phyloP scores from a whole-genome alignment of 2,888 invertebrate genomes.

The Eupithecia exiguata region DNA sequence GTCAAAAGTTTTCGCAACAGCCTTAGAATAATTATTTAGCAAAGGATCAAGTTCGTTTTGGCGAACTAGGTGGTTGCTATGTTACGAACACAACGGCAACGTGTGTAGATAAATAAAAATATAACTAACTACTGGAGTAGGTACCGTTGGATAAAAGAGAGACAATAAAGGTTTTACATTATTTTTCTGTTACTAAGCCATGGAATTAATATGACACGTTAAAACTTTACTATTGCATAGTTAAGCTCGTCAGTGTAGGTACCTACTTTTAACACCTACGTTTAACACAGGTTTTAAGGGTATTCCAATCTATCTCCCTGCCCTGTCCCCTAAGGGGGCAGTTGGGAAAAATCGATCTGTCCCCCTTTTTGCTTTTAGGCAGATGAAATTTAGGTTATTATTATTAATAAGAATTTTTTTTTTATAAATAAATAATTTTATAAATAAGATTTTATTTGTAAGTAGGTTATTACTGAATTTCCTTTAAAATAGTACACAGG shows the following conservation, averaged over 20 bases:
- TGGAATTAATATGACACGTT: neutral
- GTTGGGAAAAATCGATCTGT: too few species aligned
- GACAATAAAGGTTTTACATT: neutral
- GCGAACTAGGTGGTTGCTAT: slow-evolving; percentile 26
- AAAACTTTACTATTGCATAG: neutral
- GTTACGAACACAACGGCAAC: slow-evolving; percentile 43
- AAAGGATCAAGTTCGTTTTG: slow-evolving; percentile 38
- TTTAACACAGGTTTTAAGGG: too few species aligned
- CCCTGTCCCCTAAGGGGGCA: too few species aligned
- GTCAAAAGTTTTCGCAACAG: neutral
- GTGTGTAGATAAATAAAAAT: slow-evolving; percentile 69
- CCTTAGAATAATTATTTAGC: neutral
- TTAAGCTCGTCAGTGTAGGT: neutral
- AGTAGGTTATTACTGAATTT: too few species aligned
- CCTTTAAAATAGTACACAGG: too few species aligned
- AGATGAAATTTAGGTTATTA: too few species aligned
- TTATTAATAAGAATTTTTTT: too few species aligned
- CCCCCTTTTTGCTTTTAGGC: too few species aligned
- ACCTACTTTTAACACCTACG: neutral
- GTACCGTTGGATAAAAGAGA: slow-evolving; percentile 62
- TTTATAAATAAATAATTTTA: too few species aligned
- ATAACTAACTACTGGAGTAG: slow-evolving; percentile 52
- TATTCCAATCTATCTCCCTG: too few species aligned
- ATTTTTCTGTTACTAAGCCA: neutral
- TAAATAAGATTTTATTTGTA: too few species aligned